Conservation (phyloP, 2,113 vertebrate species). For the Vanacampus margaritifer region DNA sequence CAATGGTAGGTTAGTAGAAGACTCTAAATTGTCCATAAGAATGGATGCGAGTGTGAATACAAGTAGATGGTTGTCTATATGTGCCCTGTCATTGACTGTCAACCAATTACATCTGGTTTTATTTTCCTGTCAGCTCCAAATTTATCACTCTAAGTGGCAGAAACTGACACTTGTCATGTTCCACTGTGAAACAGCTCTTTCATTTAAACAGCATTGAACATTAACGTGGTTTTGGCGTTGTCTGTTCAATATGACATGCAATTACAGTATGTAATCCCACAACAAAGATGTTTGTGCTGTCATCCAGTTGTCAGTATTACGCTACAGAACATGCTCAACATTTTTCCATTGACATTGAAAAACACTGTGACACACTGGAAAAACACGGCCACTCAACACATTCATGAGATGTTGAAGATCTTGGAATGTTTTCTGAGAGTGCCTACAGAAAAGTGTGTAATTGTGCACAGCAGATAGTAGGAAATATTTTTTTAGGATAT, state of each 20-base stretch:
- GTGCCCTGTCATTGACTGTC: too few relatives aligned
- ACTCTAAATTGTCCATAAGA: too few relatives aligned
- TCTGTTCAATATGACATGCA: background rate
- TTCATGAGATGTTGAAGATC: slow-evolving; percentile 31
- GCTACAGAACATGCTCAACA: slow-evolving; percentile 43
- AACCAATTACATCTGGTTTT: background rate
- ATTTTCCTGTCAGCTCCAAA: background rate
- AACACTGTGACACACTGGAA: slow-evolving; percentile 40
- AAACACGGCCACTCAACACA: slow-evolving; percentile 33
- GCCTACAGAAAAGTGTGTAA: slow-evolving; percentile 44
- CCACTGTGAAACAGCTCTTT: slow-evolving; percentile 24
- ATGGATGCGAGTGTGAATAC: too few relatives aligned
- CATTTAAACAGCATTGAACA: background rate
- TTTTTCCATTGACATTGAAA: slow-evolving; percentile 43
- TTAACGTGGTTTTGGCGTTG: background rate
- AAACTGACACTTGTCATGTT: background rate
- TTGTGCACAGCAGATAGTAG: slow-evolving; percentile 59
- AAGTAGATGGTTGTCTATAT: too few relatives aligned
- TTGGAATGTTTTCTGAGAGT: slow-evolving; percentile 55
- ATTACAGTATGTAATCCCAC: background rate
- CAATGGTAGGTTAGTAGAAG: too few relatives aligned
- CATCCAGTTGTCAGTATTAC: slow-evolving; percentile 29
- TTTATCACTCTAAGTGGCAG: background rate
- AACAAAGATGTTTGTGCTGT: slow-evolving; percentile 24
- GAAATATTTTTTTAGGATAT: slow-evolving; percentile 33